Conservation (phyloP, 2,888 invertebrate genomes). For the Macaria liturata region DNA sequence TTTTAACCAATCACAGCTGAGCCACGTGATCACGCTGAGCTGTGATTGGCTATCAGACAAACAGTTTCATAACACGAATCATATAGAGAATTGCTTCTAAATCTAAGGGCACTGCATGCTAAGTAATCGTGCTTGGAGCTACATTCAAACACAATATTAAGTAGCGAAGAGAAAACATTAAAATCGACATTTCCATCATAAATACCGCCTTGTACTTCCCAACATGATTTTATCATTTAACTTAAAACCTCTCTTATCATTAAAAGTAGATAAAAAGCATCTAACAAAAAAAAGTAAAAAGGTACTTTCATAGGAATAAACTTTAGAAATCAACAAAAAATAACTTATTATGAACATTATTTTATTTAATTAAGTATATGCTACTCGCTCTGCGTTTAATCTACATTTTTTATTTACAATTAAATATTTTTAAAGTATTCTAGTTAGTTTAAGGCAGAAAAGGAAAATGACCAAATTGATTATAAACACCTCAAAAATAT, state of each 20-base stretch:
- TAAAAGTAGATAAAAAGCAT: slow-evolving; percentile 61
- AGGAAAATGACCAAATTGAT: slow-evolving; percentile 10
- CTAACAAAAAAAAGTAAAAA: slow-evolving; percentile 67
- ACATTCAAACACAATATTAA: slow-evolving; percentile 55
- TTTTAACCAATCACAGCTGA: too few relatives aligned
- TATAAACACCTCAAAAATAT: slow-evolving; percentile 5
- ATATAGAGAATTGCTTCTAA: too few relatives aligned
- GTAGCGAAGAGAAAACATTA: slow-evolving; percentile 54
- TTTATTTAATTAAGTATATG: slow-evolving; percentile 38
- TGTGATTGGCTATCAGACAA: too few relatives aligned
- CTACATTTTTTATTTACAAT: slow-evolving; percentile 35
- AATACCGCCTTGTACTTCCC: slow-evolving; percentile 70
- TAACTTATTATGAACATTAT: slow-evolving; percentile 53
- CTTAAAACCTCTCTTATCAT: slow-evolving; percentile 46
- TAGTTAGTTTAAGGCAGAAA: slow-evolving; percentile 20
- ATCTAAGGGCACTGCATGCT: too few relatives aligned
- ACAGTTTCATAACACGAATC: too few relatives aligned
- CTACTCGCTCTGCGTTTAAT: slow-evolving; percentile 65
- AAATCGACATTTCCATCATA: slow-evolving; percentile 51
- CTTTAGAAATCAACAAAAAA: slow-evolving; percentile 73
- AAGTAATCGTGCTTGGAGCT: slow-evolving; percentile 57
- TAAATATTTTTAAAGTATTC: slow-evolving; percentile 15
- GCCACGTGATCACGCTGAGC: too few relatives aligned
- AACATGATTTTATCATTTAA: slow-evolving; percentile 67
- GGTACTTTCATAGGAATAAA: slow-evolving; percentile 80